Base-by-base conservation (phyloP, 2,113 vertebrate species). In the Paraplagusia blochii region DNA sequence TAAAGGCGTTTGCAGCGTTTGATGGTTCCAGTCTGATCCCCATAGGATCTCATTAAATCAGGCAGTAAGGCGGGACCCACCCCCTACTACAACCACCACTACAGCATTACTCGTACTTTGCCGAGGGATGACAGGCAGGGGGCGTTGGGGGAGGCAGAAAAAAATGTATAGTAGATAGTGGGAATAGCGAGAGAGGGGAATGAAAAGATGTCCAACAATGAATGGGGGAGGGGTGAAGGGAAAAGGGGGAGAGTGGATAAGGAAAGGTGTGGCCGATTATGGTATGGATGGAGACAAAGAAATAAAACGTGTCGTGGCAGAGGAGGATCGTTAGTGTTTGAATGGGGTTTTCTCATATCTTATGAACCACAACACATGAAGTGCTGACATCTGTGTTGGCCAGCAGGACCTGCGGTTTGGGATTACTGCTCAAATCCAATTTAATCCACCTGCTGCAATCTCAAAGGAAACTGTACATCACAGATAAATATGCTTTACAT, bases 11-110 rank as follows among this genome's bases (percentile, higher is more conserved):
- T 11, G 22, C 55, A 50, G 69, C 53, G 71, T 86, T 76, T 88
- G 74, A 87, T 84, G 71, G 67, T 57, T 75, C 66, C 47, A 40
- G 77, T 67, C 75, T 50, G 38, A 88, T 84, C 83, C 87, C 82
- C 87, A 73, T 42, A 61, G 86, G 88, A 88, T 65, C 87, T 91
- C 86, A 89, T 91, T 90, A 90, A 86, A 87, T 85, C 69, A 77
- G 63, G 64, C 69, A 68, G 78, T 63, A 69, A 77, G 63, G 74
- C 69, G 81, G 60, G 63, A 83, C 60, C 81, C 56, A 61, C 66
- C 79, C 73, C 74, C 72, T 34, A 68, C 63, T 63, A 64, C 58
- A 66, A 64, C 54, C 53, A 39, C 44, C 4, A 2, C 63, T 19
- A 62, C 48, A 44, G 45, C 65, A 70, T 54, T 74, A 58, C 74